A percentile compares a stretch with the other conserved stretches of the same genome.
Conservation (phyloP, 2,113 vertebrate genomes). For the Pelmatolapia mariae region DNA sequence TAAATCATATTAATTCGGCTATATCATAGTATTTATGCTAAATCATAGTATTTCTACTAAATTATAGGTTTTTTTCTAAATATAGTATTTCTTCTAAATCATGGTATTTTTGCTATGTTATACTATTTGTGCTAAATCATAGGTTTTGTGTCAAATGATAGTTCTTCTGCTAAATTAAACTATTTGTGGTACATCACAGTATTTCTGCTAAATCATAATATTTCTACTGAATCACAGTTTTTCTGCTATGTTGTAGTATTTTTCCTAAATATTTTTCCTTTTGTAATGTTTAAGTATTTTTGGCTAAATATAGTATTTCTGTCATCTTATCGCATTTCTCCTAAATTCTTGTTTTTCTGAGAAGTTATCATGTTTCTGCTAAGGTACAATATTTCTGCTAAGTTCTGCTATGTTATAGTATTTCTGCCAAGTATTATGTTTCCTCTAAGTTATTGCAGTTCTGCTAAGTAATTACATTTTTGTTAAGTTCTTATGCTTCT, state of each 20-base stretch:
- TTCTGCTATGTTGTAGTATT: neutral
- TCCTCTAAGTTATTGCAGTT: neutral
- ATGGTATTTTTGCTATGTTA: no score
- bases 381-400: no score
- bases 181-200: fast-evolving
- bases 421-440: neutral
- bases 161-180: no score
- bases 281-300: neutral
- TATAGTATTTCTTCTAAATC: no score
- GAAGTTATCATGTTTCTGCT: neutral
- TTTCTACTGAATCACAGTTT: neutral
- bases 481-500: neutral
- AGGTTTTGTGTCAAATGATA: no score
- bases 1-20: no score
- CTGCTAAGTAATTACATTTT: neutral
- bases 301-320: neutral
- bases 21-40: no score
- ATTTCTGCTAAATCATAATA: neutral
- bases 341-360: neutral
- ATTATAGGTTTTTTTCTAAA: no score
- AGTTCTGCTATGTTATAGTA: neutral
- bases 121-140: no score
- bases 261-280: neutral
- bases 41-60: no score
- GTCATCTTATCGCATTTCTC: neutral